Base-by-base conservation (phyloP, 2,888 invertebrate genomes). In the Spilarctia lutea region DNA sequence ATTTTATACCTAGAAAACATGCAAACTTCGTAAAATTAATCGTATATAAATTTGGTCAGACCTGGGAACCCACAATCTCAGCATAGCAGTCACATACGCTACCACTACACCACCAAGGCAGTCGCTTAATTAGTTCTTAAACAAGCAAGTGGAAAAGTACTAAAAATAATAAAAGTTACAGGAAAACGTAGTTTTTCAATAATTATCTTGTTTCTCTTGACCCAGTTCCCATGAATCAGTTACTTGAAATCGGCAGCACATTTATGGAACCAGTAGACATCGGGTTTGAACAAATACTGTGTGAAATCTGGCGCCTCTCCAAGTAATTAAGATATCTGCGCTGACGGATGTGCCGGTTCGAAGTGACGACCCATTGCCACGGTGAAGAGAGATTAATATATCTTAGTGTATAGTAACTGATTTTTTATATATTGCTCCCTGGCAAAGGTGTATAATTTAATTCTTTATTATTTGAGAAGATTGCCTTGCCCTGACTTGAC, bases 241-340 rank as follows among this genome's bases (percentile, higher is more conserved):
- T 78, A 74, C 79, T 78, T 77, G 77, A 77, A 85, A 85, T 85
- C 80, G 81, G 80, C 79, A 73, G 75, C 75, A 45, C 84, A 75
- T 84, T n/a, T 84, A 84, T 81, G 79, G 84, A 84, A 77, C 76
- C 84, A 84, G 77, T 82, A 83, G 84, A 83, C 83, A 84, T 83
- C 83, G 79, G 80, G 75, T 74, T 72, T 69, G 85, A 83, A 85
- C 87, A 87, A 88, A 87, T 84, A 86, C 82, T 83, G 81, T 81
- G 82, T 76, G 24, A 67, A 71, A 52, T 63, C 86, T 90, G 90
- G 90, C 90, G 73, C 73, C 72, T 77, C 81, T 86, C 90, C 90
- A 90, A 89, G 85, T 87, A 87, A 90, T 90, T 89, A 90, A 85
- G 83, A 85, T 81, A 81, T 81, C 80, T 79, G 81, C 79, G 73